These are phyloP conservation scores for Tringa solitaria DNA, from an alignment of 2,113 vertebrate genomes.

Conservation along the genomic window DNA sequence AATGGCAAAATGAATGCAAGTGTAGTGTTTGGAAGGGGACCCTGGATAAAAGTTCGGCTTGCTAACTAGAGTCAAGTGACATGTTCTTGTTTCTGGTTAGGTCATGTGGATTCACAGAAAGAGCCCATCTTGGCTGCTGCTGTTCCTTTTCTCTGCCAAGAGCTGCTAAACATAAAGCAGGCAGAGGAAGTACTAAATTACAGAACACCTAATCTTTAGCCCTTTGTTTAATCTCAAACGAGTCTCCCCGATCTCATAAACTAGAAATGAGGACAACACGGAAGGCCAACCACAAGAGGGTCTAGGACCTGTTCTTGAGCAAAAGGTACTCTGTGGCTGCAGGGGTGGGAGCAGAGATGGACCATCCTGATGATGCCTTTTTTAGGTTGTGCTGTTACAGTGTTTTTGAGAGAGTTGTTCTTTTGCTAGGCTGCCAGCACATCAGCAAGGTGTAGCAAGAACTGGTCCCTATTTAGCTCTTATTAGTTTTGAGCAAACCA, in stretches of 20 bases:
- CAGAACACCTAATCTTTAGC: constrained; percentile 56
- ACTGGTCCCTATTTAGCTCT: background rate
- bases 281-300: background rate
- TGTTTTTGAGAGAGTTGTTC: background rate
- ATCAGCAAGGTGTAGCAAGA: background rate
- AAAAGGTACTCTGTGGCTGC: background rate
- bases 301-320: background rate
- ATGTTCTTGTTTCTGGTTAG: background rate
- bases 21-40: constrained; percentile 7
- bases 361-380: background rate
- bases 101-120: background rate
- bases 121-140: constrained; percentile 45
- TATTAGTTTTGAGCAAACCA: background rate
- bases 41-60: background rate
- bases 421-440: background rate
- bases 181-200: constrained; percentile 62
- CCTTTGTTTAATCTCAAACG: constrained; percentile 52
- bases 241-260: constrained; percentile 42
- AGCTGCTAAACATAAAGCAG: constrained; percentile 34
- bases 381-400: background rate
- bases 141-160: constrained; percentile 35
- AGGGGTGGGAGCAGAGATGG: background rate
- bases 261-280: background rate
- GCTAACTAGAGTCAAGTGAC: constrained; percentile 19
- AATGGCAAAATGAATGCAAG: constrained; percentile 48